phyloP scores from a whole-genome alignment of 1,140 invertebrate species.

The Rhyzopertha dominica region DNA sequence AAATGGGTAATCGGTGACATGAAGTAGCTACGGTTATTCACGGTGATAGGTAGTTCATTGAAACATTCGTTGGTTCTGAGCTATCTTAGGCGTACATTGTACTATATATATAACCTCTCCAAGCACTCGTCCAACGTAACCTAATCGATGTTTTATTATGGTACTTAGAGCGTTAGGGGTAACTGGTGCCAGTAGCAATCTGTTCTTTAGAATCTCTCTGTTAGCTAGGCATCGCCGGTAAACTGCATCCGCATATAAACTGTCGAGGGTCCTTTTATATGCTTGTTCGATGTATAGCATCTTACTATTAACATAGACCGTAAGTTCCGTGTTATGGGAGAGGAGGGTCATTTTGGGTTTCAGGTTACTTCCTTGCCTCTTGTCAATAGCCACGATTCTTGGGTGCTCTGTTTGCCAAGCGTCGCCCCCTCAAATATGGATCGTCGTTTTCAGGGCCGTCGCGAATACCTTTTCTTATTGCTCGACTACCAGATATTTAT shows the following conservation, averaged over 20 bases:
- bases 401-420: constrained; percentile 13
- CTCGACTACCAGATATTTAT: constrained; percentile 9
- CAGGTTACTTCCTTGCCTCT: no score
- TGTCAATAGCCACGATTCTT: no score
- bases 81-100: constrained; percentile 4
- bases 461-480: constrained; percentile 10
- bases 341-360: no score
- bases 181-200: constrained; percentile 6
- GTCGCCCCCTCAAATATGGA: not conserved
- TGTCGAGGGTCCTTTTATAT: not conserved
- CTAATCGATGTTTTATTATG: constrained; percentile 4
- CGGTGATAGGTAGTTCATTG: not conserved
- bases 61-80: not conserved
- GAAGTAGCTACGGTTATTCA: constrained; percentile 10
- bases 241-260: not conserved
- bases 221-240: constrained; percentile 2
- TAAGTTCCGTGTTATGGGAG: no score
- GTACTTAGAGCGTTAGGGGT: constrained; percentile 1
- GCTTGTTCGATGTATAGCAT: no score
- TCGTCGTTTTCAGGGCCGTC: not conserved
- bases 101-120: constrained; percentile 9
- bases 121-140: constrained; percentile 1
- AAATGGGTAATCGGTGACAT: constrained; percentile 6
- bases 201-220: constrained; percentile 5
- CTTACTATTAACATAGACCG: no score